Conservation (phyloP, 2,797 vertebrate genomes). For the Urosaurus nigricauda region DNA sequence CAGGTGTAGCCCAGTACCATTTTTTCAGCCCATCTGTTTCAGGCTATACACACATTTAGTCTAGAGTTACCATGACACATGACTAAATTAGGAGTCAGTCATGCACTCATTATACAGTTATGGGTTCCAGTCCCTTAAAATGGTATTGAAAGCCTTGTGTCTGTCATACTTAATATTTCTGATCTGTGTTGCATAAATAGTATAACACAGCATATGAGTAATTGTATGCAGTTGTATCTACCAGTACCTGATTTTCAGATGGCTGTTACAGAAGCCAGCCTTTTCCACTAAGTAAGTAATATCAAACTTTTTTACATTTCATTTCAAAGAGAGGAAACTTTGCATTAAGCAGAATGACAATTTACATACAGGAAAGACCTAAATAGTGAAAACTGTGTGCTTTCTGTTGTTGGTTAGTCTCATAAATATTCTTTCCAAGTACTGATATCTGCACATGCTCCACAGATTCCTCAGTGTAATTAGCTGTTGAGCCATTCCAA, state of each 20-base stretch:
- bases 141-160: neutral
- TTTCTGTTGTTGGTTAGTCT: neutral
- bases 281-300: neutral
- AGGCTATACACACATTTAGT: too few relatives aligned
- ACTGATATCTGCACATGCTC: neutral
- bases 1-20: too few relatives aligned
- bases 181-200: too few relatives aligned
- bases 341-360: neutral
- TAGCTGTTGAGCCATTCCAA: neutral
- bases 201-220: neutral
- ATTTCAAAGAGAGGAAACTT: neutral
- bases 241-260: neutral
- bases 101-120: too few relatives aligned
- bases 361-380: neutral
- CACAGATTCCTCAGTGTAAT: neutral
- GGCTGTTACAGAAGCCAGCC: neutral
- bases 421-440: neutral
- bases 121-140: neutral
- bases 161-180: neutral
- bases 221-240: neutral
- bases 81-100: too few relatives aligned
- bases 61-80: too few relatives aligned
- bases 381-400: neutral
- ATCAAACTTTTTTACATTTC: too few relatives aligned
- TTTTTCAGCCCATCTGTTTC: too few relatives aligned